These are phyloP conservation scores for Hirtodrosophila confusa DNA, from an alignment of 2,888 invertebrate genomes.

Conservation along the genomic window DNA sequence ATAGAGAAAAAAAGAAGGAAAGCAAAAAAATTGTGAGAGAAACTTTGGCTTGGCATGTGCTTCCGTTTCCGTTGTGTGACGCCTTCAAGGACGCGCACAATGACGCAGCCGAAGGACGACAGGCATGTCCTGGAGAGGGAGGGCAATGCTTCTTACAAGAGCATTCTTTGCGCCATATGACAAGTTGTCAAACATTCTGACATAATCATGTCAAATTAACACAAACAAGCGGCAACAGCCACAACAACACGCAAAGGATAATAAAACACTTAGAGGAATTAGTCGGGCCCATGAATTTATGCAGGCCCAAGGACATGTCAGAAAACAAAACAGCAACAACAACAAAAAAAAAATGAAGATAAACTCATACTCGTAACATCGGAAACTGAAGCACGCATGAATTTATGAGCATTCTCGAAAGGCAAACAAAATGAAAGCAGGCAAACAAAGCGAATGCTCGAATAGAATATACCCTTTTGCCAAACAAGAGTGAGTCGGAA, in stretches of 20 bases:
- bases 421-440: slow-evolving; percentile 11
- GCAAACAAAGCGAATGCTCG: too few species aligned
- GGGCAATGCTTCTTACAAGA: slow-evolving; percentile 5
- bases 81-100: slow-evolving; percentile 52
- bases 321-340: neutral
- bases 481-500: too few species aligned
- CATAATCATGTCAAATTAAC: slow-evolving; percentile 80
- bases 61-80: slow-evolving; percentile 48
- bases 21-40: slow-evolving; percentile 9
- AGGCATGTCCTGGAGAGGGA: slow-evolving; percentile 2
- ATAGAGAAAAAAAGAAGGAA: slow-evolving; percentile 9
- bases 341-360: neutral
- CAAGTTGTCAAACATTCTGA: slow-evolving; percentile 76
- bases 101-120: slow-evolving; percentile 14
- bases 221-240: slow-evolving; percentile 41
- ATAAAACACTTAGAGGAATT: slow-evolving; percentile 75
- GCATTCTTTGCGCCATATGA: slow-evolving; percentile 51
- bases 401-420: slow-evolving; percentile 43
- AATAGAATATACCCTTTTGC: slow-evolving; percentile 3
- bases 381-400: slow-evolving; percentile 21
- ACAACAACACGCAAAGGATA: slow-evolving; percentile 52
- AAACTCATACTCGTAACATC: neutral
- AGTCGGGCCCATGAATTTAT: slow-evolving; percentile 37
- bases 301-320: slow-evolving; percentile 47
- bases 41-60: slow-evolving; percentile 64